Conservation (phyloP, 2,888 invertebrate species). For the Lissocephala sabroskyi region DNA sequence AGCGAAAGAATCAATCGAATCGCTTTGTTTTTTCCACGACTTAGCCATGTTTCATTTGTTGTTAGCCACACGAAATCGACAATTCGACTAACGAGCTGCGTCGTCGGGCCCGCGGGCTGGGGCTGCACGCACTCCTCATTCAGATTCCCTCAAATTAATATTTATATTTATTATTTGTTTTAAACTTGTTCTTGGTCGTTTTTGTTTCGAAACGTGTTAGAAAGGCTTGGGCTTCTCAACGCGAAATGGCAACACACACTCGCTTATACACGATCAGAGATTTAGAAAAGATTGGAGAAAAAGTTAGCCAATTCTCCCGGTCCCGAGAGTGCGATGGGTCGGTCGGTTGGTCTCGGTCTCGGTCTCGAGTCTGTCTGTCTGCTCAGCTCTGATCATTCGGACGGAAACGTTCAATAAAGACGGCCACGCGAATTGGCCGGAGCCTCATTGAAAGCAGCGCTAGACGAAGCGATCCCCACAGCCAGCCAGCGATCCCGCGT, state of each 20-base stretch:
- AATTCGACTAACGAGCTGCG: conserved; percentile 12
- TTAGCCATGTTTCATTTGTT: background rate
- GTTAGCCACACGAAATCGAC: conserved; percentile 7
- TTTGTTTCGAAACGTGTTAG: conserved; percentile 60
- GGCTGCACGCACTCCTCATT: conserved; percentile 25
- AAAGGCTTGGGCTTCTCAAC: conserved; percentile 51
- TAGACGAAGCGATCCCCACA: conserved; percentile 13
- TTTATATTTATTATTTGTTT: conserved; percentile 61
- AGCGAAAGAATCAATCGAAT: no score
- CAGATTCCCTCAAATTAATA: conserved; percentile 62
- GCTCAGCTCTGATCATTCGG: conserved; percentile 47
- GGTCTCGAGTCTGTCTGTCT: conserved; percentile 49
- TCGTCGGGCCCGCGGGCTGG: conserved; percentile 13
- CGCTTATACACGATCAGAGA: no score
- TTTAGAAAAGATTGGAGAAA: conserved; percentile 23
- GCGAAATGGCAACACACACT: conserved; percentile 47
- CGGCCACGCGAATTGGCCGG: conserved; percentile 51
- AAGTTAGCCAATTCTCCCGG: conserved; percentile 25
- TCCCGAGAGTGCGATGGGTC: background rate
- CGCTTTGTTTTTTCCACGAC: no score
- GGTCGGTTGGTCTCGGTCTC: conserved; percentile 8
- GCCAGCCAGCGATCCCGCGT: conserved; percentile 3
- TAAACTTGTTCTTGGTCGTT: conserved; percentile 60
- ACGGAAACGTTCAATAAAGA: conserved; percentile 64
- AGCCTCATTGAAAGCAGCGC: conserved; percentile 34